These are phyloP conservation scores for Deroplatys truncata DNA, from an alignment of 2,888 invertebrate species.

Conservation along the genomic window DNA sequence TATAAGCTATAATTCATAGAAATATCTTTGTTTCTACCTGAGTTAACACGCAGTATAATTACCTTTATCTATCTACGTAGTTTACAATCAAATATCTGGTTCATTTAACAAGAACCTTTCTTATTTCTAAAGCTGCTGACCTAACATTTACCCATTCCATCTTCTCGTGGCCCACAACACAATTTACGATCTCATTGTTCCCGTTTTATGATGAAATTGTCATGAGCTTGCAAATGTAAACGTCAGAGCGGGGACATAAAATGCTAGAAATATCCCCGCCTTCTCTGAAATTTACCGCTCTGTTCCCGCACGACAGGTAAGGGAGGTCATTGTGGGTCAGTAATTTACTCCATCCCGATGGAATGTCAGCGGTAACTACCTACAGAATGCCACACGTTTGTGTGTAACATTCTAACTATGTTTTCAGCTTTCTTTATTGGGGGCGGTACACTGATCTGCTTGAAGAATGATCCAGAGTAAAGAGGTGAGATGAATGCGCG, in stretches of 20 bases:
- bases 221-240: neutral
- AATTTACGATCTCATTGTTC: neutral
- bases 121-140: neutral
- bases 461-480: no score
- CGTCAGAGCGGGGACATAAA: neutral
- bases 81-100: neutral
- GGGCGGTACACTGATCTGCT: neutral
- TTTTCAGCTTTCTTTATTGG: neutral
- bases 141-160: neutral
- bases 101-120: neutral
- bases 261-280: neutral
- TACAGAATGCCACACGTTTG: neutral
- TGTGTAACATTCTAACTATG: neutral
- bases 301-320: neutral
- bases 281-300: neutral
- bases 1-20: no score
- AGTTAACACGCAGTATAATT: no score
- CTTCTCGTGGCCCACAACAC: neutral
- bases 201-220: neutral
- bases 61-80: no score
- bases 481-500: no score
- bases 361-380: neutral
- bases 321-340: neutral
- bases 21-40: no score
- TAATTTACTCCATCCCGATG: neutral